Conservation (phyloP, 1,140 invertebrate species). For the Orius laevigatus region DNA sequence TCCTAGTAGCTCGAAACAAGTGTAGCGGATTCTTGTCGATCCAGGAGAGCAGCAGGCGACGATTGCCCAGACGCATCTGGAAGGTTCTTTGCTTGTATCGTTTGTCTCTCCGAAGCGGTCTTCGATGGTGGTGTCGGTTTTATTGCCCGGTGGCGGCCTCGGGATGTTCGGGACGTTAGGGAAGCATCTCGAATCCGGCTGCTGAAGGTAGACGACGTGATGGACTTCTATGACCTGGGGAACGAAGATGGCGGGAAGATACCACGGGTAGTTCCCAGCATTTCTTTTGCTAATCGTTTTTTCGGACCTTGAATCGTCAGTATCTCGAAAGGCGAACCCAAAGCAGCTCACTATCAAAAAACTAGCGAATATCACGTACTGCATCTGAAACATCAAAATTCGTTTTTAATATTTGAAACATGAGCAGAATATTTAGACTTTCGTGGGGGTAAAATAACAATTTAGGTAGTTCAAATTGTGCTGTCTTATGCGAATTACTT, state of each 20-base stretch:
- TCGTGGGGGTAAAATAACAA: too few species aligned
- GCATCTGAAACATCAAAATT: constrained; percentile 1
- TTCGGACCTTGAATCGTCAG: not conserved
- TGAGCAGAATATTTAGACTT: too few species aligned
- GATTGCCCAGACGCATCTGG: constrained; percentile 45
- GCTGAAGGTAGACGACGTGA: constrained; percentile 8
- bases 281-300: not conserved
- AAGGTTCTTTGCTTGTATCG: constrained; percentile 25
- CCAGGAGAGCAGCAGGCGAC: constrained; percentile 41
- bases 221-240: constrained; percentile 7
- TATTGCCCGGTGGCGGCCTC: not conserved
- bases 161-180: not conserved
- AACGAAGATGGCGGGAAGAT: not conserved
- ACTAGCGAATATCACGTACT: not conserved
- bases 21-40: constrained; percentile 26
- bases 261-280: not conserved
- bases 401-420: not conserved
- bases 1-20: constrained; percentile 45
- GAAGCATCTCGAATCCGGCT: constrained; percentile 1
- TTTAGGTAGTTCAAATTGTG: too few species aligned
- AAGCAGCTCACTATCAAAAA: too few species aligned
- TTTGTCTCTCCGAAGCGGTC: constrained; percentile 1
- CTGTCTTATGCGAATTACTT: too few species aligned
- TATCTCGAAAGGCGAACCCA: too few species aligned
- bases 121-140: not conserved